Percentiles rank a stretch among this genome's conserved stretches.
Evolutionary conservation across 2,113 vertebrate genomes (phyloP).

Genomic region (Rhynchopsitta pachyrhyncha): DNA sequence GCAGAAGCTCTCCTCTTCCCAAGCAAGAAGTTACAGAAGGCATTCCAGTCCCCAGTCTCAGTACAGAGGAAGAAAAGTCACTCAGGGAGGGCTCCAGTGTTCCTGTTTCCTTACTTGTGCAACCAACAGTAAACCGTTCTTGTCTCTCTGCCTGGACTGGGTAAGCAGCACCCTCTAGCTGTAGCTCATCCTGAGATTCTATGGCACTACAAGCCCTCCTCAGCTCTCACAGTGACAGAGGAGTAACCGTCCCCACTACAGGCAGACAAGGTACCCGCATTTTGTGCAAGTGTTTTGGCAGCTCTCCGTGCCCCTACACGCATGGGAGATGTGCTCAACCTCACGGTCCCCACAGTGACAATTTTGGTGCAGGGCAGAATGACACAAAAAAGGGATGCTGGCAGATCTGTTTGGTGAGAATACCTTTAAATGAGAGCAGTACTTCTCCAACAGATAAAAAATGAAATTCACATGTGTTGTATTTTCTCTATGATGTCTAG

Average conservation of each 20-base stretch:
- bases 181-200: not conserved
- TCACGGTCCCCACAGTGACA: not conserved
- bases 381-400: not conserved
- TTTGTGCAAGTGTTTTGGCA: not conserved
- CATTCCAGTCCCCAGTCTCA: not conserved
- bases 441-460: not conserved
- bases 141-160: not conserved
- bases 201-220: no score
- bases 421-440: not conserved
- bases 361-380: not conserved
- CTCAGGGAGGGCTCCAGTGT: not conserved
- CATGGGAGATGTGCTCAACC: not conserved
- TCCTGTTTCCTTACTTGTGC: not conserved
- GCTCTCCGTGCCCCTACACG: not conserved
- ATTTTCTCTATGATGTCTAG: not conserved
- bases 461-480: not conserved
- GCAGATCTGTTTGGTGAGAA: not conserved
- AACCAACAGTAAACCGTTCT: not conserved
- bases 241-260: not conserved
- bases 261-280: not conserved
- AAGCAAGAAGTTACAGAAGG: not conserved
- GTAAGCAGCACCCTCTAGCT: conserved; percentile 5
- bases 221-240: not conserved
- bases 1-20: not conserved
- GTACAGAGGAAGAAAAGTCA: fast-evolving